Base-by-base conservation (phyloP, 2,888 invertebrate genomes). In the Oscheius sp. region DNA sequence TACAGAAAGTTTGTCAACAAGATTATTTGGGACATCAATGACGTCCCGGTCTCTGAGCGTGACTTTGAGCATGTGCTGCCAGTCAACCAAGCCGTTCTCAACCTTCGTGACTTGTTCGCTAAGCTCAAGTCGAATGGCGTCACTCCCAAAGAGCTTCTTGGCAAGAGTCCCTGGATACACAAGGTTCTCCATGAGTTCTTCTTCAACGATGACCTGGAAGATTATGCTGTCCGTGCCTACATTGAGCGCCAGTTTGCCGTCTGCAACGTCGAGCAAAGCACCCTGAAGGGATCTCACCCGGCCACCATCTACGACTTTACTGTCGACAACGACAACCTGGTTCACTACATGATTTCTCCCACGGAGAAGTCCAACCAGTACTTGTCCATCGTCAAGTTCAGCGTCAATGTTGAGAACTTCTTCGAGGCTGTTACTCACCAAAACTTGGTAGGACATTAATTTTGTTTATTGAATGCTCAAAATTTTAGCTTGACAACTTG, bases 161-260 rank as follows among this genome's bases (percentile, higher is more conserved):
- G 76, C 29, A 70, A 70, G 51, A 75, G 73, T 29, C 77, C 77
- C 9, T 79, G 79, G 79, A 47, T 68, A 37, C 77, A 79, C 72
- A 79, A 79, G 74, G 79, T 84, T 9, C 77, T 87, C 37, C 87
- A 87, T 75, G 85, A 87, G 73, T 87, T 85, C 78, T 86, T 87
- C 81, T 87, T 87, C 77, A 84, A 84, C 13, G 48, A 71, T 5
- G 78, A 80, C 5, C 73, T 82, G 32, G 82, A 78, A 65, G 80
- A 81, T 47, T 79, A 76, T 7, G 81, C 80, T n/a, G 76, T 83
- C 55, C 57, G 68, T 11, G 79, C 79, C 53, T 84, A 80, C 57
- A 65, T 78, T 13, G 79, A 80, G 37, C 77, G 77, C 48, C 76
- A 77, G 35, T 83, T 80, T 68, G 55, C 70, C n/a, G 73, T 76